Conservation (phyloP, 2,888 invertebrate species). For the Chrysodeixis includens region DNA sequence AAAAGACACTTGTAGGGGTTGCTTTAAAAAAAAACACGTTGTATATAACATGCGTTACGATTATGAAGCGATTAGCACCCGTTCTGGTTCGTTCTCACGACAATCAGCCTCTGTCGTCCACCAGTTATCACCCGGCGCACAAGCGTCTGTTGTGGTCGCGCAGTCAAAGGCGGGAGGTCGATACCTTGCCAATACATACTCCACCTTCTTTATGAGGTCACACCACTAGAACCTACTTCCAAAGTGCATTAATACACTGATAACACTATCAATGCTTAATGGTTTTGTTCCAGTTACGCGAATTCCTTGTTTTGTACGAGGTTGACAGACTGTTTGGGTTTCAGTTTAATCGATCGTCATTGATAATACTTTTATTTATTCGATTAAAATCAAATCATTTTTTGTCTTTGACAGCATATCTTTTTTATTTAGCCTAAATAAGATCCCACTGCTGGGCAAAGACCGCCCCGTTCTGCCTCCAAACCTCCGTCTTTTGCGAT, state of each 20-base stretch:
- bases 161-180: conserved; percentile 18
- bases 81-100: conserved; percentile 26
- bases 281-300: not conserved
- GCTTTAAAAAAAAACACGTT: too few species aligned
- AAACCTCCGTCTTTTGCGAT: too few species aligned
- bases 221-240: not conserved
- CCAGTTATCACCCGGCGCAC: conserved; percentile 17
- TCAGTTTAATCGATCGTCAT: not conserved
- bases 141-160: conserved; percentile 28
- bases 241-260: not conserved
- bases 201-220: not conserved
- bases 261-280: conserved; percentile 2
- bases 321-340: not conserved
- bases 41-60: not conserved
- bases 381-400: not conserved
- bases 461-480: too few species aligned
- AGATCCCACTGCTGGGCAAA: too few species aligned
- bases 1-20: too few species aligned
- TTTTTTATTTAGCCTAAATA: too few species aligned
- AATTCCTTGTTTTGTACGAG: not conserved
- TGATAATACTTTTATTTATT: not conserved
- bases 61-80: conserved; percentile 19
- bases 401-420: too few species aligned
- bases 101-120: conserved; percentile 38
- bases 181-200: not conserved